phyloP scores from a whole-genome alignment of 2,888 invertebrate species.

The Glaucopsyche alexis region DNA sequence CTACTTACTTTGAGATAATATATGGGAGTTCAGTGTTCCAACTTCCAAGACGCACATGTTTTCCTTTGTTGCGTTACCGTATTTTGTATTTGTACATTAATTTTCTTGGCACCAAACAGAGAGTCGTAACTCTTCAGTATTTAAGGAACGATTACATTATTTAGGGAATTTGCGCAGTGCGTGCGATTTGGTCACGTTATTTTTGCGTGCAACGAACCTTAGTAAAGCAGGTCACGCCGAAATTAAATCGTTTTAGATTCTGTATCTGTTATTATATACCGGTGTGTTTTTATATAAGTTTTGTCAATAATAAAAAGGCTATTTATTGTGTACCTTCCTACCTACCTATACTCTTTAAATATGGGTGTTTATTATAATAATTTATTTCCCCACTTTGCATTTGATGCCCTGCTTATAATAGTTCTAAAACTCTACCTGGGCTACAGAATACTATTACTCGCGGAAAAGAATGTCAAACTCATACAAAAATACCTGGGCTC shows the following conservation, averaged over 20 bases:
- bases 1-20: too few species aligned
- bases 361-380: too few species aligned
- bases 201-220: not conserved
- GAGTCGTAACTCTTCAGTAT: slow-evolving; percentile 45
- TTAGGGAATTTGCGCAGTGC: slow-evolving; percentile 51
- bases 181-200: slow-evolving; percentile 19
- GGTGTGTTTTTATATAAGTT: not conserved
- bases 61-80: too few species aligned
- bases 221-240: slow-evolving; percentile 2
- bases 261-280: not conserved
- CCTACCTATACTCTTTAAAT: too few species aligned
- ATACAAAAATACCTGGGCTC: too few species aligned
- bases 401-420: too few species aligned
- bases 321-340: too few species aligned
- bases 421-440: too few species aligned
- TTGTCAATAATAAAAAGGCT: too few species aligned
- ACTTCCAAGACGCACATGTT: not conserved
- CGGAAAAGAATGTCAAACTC: too few species aligned
- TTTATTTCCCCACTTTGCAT: too few species aligned
- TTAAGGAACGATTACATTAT: slow-evolving; percentile 40
- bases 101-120: slow-evolving; percentile 34
- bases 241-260: not conserved
- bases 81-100: not conserved
- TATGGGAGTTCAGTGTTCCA: not conserved
- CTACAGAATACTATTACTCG: too few species aligned